phyloP scores from a whole-genome alignment of 2,113 vertebrate species.

The Silurus glanis region DNA sequence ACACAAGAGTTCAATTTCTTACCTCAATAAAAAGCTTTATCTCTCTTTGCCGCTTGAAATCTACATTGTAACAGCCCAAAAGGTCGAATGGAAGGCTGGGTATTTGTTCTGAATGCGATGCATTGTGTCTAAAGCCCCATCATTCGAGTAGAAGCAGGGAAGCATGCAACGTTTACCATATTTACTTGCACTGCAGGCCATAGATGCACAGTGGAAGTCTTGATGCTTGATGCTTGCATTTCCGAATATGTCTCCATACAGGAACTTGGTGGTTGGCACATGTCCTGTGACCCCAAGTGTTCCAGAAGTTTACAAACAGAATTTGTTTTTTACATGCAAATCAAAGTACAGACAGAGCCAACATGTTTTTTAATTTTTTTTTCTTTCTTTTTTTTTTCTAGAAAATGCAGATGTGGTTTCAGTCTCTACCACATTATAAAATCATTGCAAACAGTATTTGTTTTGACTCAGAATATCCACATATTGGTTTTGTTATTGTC shows the following conservation, averaged over 20 bases:
- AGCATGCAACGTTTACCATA: conserved; percentile 57
- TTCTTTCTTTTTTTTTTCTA: neutral
- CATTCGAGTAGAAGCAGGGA: conserved; percentile 61
- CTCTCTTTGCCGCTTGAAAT: conserved; percentile 50
- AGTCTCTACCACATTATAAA: neutral
- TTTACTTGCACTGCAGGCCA: conserved; percentile 49
- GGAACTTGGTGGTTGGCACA: conserved; percentile 54
- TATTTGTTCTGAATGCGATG: neutral
- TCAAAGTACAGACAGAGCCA: neutral
- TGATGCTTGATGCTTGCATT: conserved; percentile 63
- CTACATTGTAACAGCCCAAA: conserved; percentile 61
- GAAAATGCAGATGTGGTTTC: neutral
- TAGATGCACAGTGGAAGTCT: conserved; percentile 50
- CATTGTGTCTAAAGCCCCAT: conserved; percentile 28
- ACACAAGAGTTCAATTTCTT: conserved; percentile 3
- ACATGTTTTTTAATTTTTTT: neutral
- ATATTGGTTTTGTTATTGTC: neutral
- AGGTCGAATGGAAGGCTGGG: conserved; percentile 44
- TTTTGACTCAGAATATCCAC: neutral
- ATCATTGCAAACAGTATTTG: neutral
- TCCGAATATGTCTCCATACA: conserved; percentile 60
- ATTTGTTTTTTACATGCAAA: neutral
- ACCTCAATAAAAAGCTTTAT: conserved; percentile 69
- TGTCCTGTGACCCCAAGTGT: conserved; percentile 60
- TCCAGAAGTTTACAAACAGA: neutral